Percentiles rank a stretch among this genome's conserved stretches.
Conservation (phyloP, 2,797 vertebrate genomes). For the Luscinia luscinia region DNA sequence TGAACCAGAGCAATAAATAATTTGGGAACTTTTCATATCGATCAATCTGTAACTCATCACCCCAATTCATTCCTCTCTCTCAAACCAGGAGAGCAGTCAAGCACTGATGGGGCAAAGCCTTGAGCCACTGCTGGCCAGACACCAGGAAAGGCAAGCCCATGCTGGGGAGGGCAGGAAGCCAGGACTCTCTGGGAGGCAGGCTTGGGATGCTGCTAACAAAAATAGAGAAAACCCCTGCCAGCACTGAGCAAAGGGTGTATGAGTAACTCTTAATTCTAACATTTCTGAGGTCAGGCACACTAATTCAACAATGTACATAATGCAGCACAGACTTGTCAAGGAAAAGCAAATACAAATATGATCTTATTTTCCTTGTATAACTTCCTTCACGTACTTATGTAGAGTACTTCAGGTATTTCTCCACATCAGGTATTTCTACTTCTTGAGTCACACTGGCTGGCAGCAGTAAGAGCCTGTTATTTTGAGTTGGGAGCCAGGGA, state of each 20-base stretch:
- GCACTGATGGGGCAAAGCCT: background rate
- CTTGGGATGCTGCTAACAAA: background rate
- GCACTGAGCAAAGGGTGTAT: background rate
- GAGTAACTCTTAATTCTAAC: background rate
- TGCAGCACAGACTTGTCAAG: background rate
- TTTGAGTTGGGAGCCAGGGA: background rate
- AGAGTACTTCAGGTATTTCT: background rate
- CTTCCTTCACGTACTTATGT: background rate
- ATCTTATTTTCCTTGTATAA: background rate
- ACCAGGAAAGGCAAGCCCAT: accelerated
- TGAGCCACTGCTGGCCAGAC: background rate
- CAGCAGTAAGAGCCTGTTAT: background rate
- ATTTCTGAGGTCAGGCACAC: background rate
- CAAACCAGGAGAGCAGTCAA: background rate
- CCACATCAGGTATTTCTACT: background rate
- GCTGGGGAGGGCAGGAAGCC: background rate
- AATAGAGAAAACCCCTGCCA: background rate
- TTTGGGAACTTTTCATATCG: background rate
- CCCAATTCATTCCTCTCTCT: background rate
- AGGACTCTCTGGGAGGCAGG: background rate
- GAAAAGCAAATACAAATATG: background rate
- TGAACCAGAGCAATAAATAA: background rate
- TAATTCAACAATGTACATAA: background rate
- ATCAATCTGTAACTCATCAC: background rate
- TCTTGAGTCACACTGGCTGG: background rate